Evolutionary conservation across 2,797 vertebrate genomes (phyloP).

Genomic region (Halcyon badia): DNA sequence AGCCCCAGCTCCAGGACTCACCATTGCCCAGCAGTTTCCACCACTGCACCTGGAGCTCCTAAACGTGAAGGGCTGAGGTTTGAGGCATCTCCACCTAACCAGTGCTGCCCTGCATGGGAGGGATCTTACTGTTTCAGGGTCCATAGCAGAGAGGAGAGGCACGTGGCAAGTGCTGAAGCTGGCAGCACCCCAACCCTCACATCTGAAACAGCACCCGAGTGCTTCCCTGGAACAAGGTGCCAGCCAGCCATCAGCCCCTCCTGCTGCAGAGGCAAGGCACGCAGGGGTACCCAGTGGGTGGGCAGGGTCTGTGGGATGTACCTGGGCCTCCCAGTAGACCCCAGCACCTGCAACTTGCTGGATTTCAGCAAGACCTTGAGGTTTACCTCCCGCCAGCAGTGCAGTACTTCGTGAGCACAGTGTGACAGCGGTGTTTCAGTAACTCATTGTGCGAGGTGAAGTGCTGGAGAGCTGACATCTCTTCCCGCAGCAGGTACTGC

Average conservation of each 20-base stretch:
- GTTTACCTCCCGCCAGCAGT: accelerated
- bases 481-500: neutral
- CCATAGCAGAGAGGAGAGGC: accelerated
- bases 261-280: neutral
- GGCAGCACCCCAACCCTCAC: neutral
- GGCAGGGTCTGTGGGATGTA: neutral
- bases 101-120: accelerated
- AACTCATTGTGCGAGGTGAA: accelerated
- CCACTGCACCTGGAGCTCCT: neutral
- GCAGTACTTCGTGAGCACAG: accelerated
- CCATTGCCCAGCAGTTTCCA: neutral
- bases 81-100: neutral
- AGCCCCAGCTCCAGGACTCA: too few species aligned
- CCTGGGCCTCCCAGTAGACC: neutral
- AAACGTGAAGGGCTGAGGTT: neutral
- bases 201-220: neutral
- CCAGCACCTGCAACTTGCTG: neutral
- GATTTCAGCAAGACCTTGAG: neutral
- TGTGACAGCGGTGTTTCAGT: accelerated
- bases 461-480: neutral
- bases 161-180: neutral
- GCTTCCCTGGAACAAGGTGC: neutral
- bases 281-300: neutral
- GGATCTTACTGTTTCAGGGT: neutral
- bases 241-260: accelerated